Conservation (phyloP, 2,113 vertebrate genomes). For the Galemys pyrenaicus region DNA sequence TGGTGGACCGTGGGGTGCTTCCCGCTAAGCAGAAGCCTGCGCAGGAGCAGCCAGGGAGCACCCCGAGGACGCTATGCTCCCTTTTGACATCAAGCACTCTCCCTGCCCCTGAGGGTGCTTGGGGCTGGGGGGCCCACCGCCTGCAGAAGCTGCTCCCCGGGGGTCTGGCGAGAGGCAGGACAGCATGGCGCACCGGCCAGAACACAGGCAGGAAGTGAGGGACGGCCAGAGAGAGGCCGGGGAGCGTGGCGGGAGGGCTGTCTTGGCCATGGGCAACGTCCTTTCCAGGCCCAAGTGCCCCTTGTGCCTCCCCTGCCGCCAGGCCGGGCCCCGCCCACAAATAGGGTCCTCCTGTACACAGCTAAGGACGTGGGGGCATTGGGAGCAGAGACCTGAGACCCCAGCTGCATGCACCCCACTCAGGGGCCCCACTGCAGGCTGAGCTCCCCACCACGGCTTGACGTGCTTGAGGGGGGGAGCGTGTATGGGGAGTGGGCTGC, state of each 20-base stretch:
- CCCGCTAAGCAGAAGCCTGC: neutral
- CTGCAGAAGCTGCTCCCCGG: fast-evolving
- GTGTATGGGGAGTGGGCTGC: neutral
- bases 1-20: neutral
- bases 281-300: neutral
- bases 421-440: too few relatives aligned
- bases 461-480: neutral
- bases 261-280: fast-evolving
- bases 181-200: fast-evolving
- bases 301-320: neutral
- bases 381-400: too few relatives aligned
- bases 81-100: neutral
- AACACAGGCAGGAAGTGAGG: neutral
- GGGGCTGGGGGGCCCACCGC: neutral
- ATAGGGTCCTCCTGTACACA: neutral
- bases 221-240: neutral
- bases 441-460: fast-evolving
- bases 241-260: fast-evolving
- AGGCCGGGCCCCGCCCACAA: fast-evolving
- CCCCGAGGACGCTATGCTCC: neutral
- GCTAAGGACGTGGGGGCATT: fast-evolving
- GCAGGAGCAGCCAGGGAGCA: neutral
- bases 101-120: fast-evolving
- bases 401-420: fast-evolving
- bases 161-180: neutral